These are phyloP conservation scores for Epinephelus lanceolatus DNA, from an alignment of 2,113 vertebrate genomes.

Conservation along the genomic window DNA sequence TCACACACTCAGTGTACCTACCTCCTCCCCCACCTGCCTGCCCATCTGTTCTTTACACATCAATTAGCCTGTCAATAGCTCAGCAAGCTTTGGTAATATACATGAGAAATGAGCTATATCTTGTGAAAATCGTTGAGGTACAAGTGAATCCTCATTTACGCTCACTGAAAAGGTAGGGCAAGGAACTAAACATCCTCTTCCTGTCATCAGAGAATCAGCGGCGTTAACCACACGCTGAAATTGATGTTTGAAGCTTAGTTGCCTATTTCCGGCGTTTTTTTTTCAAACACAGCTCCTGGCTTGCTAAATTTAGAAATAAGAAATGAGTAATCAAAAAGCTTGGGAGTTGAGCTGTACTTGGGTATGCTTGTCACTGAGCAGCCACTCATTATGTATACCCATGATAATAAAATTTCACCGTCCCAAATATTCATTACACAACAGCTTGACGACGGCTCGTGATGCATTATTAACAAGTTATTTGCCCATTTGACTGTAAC, in stretches of 20 bases:
- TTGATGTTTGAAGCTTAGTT: slow-evolving; percentile 33
- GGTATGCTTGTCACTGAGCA: background rate
- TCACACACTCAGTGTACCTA: slow-evolving; percentile 15
- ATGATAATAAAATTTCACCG: slow-evolving; percentile 29
- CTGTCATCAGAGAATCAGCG: slow-evolving; percentile 48
- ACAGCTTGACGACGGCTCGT: slow-evolving; percentile 12
- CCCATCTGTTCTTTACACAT: slow-evolving; percentile 76
- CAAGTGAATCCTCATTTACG: background rate
- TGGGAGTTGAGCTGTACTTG: slow-evolving; percentile 4
- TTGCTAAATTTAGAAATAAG: slow-evolving; percentile 52
- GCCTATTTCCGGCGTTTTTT: background rate
- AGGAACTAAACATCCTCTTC: slow-evolving; percentile 46
- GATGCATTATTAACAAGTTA: slow-evolving; percentile 36
- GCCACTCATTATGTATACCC: background rate
- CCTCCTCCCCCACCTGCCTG: slow-evolving; percentile 54
- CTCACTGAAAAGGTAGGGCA: background rate
- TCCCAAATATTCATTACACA: slow-evolving; percentile 32
- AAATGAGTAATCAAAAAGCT: slow-evolving; percentile 3
- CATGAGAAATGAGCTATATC: slow-evolving; percentile 27
- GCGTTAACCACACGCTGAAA: slow-evolving; percentile 11
- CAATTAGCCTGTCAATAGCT: slow-evolving; percentile 75
- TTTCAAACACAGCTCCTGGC: background rate
- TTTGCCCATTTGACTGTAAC: slow-evolving; percentile 4
- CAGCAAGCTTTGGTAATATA: slow-evolving; percentile 18
- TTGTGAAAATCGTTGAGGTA: slow-evolving; percentile 20